These are phyloP conservation scores for Lerema accius DNA, from an alignment of 1,140 invertebrate species.

Conservation along the genomic window DNA sequence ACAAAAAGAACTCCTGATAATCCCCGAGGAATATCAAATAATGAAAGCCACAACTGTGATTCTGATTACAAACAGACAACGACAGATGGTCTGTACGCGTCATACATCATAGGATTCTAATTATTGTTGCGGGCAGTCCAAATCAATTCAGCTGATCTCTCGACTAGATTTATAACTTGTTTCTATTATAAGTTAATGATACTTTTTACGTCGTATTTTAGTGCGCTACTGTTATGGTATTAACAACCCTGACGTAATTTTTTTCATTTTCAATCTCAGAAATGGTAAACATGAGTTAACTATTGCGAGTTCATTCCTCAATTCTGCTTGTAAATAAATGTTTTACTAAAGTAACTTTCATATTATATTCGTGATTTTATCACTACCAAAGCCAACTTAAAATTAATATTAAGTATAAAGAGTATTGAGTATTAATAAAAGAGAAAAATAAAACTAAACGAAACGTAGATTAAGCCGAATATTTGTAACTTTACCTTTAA, in stretches of 20 bases:
- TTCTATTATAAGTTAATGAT: conserved; percentile 68
- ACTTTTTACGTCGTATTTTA: conserved; percentile 56
- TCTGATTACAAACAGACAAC: conserved; percentile 42
- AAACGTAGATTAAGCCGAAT: too few relatives aligned
- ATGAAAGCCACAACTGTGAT: conserved; percentile 34
- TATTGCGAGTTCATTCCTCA: too few relatives aligned
- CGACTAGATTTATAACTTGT: conserved; percentile 57
- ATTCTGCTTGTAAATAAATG: too few relatives aligned
- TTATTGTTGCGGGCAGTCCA: conserved; percentile 68
- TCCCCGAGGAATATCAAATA: conserved; percentile 11
- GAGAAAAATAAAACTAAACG: too few relatives aligned
- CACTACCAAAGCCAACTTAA: too few relatives aligned
- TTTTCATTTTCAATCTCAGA: conserved; percentile 40
- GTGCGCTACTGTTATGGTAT: conserved; percentile 61
- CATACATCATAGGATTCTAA: conserved; percentile 65
- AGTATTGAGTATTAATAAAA: too few relatives aligned
- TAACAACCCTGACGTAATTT: conserved; percentile 45
- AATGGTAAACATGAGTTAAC: too few relatives aligned
- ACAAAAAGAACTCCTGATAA: not conserved
- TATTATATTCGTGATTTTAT: too few relatives aligned
- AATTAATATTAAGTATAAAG: too few relatives aligned
- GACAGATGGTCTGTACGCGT: conserved; percentile 38
- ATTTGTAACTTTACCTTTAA: too few relatives aligned
- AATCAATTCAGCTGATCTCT: conserved; percentile 58
- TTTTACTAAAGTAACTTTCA: too few relatives aligned